Evolutionary conservation across 30 jellyfish, hydroid and myxozoan genomes (phyloP), one percentile per base, ranked within the genome.

Genomic region (Aurelia coerulea): DNA sequence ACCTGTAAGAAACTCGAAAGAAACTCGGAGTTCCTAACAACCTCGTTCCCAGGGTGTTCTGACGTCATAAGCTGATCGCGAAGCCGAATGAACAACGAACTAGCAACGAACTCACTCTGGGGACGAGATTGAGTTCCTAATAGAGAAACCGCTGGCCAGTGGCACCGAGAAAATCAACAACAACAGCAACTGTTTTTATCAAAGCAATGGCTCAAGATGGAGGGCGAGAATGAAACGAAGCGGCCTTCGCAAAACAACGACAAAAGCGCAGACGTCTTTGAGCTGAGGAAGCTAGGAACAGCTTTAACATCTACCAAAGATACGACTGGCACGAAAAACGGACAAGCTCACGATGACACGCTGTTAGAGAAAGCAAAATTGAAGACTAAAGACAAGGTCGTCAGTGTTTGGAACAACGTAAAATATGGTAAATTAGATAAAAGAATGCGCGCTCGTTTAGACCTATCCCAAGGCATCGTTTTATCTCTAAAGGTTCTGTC

Each of bases 371-470:
- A 67, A 60, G 93, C 78, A 15, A 84, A 84, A 53, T 13, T 73
- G 59, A 84, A 84, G 80, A 71, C 70, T 46, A 83, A 83, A 71
- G 90, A 71, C 29, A 89, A 78, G 69, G 75, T 90, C 74, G 67
- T 90, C 83, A 70, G 80, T 69, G 99, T 95, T 17, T 95, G 99
- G 99, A 90, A 90, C 77, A 95, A 95, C 73, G 98, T 95, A 46
- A 95, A 95, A 84, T 95, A 95, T 85, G 99, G 99, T 95, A 78
- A 29, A 7, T 19, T 9, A 23, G 29, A 23, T 23, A 23, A 23
- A 23, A 2, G 49, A 37, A 46, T 7, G 13, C 56, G 56, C 14
- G 16, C 16, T 46, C 9, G 18, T 32, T 5, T 19, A 13, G 17
- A 14, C 19, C 19, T 54, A 54, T 23, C 8, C 56, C 2, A 0